These are phyloP conservation scores for Alsophila aescularia DNA, from an alignment of 2,888 invertebrate genomes.

Conservation along the genomic window DNA sequence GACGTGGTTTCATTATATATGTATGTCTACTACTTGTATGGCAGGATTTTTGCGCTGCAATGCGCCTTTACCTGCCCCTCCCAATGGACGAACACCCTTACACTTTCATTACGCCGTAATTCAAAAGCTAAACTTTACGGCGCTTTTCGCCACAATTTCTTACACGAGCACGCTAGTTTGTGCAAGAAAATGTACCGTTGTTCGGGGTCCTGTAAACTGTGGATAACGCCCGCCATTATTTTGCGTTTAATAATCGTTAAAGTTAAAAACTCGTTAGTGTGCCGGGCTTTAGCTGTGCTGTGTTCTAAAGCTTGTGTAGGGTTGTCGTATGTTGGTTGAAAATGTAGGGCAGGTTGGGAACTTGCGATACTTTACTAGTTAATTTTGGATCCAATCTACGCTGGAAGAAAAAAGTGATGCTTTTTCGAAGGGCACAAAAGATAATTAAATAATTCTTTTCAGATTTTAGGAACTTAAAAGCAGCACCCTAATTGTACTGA, in stretches of 20 bases:
- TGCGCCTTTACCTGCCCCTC: too few relatives aligned
- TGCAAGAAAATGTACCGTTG: conserved; percentile 32
- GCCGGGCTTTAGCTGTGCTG: conserved; percentile 24
- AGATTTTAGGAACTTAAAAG: too few relatives aligned
- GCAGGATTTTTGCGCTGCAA: neutral
- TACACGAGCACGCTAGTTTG: conserved; percentile 31
- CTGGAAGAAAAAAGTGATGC: neutral
- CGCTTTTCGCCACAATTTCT: conserved; percentile 26
- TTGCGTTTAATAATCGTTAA: conserved; percentile 58
- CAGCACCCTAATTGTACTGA: too few relatives aligned
- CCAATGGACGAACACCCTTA: conserved; percentile 17
- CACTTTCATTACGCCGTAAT: conserved; percentile 43
- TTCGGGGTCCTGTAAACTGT: conserved; percentile 31
- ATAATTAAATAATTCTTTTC: too few relatives aligned
- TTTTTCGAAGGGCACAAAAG: too few relatives aligned
- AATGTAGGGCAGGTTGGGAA: neutral
- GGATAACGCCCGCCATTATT: conserved; percentile 41
- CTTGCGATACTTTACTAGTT: neutral
- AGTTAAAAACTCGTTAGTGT: conserved; percentile 65
- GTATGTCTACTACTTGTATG: too few relatives aligned
- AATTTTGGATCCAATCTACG: neutral
- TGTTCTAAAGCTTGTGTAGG: conserved; percentile 15
- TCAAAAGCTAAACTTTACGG: conserved; percentile 18
- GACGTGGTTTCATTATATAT: too few relatives aligned
- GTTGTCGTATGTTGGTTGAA: conserved; percentile 2